phyloP scores from a whole-genome alignment of 2,888 invertebrate genomes.

The Crocallis elinguaria region DNA sequence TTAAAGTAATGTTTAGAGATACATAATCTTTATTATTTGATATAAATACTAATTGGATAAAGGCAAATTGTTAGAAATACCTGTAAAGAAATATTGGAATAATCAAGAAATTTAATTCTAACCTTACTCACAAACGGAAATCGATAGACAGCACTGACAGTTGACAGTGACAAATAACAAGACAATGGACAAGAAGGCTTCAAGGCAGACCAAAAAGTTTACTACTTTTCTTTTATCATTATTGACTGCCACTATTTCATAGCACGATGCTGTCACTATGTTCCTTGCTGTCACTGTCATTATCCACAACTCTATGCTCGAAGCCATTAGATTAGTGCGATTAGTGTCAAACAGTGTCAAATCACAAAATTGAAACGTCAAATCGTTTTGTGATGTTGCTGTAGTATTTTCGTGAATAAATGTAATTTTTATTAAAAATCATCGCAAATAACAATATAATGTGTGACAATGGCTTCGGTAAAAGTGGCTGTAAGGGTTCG shows the following conservation, averaged over 20 bases:
- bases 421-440: conserved; percentile 63
- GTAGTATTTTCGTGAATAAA: conserved; percentile 68
- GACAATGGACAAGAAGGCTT: too few species aligned
- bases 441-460: conserved; percentile 74
- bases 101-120: conserved; percentile 24
- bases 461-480: conserved; percentile 93
- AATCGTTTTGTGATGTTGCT: conserved; percentile 57
- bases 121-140: conserved; percentile 24
- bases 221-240: too few species aligned
- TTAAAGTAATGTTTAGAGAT: not conserved
- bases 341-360: conserved; percentile 28
- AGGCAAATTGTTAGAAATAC: conserved; percentile 10
- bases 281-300: too few species aligned
- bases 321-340: not conserved
- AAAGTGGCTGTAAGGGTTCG: conserved; percentile 96
- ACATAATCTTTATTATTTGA: not conserved
- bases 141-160: not conserved
- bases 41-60: not conserved
- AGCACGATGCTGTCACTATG: too few species aligned
- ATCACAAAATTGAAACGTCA: conserved; percentile 53
- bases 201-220: too few species aligned
- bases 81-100: not conserved
- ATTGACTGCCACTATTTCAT: too few species aligned
- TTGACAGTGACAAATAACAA: not conserved
- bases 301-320: not conserved